phyloP scores from a whole-genome alignment of 2,113 vertebrate species.

The Nanorana parkeri region DNA sequence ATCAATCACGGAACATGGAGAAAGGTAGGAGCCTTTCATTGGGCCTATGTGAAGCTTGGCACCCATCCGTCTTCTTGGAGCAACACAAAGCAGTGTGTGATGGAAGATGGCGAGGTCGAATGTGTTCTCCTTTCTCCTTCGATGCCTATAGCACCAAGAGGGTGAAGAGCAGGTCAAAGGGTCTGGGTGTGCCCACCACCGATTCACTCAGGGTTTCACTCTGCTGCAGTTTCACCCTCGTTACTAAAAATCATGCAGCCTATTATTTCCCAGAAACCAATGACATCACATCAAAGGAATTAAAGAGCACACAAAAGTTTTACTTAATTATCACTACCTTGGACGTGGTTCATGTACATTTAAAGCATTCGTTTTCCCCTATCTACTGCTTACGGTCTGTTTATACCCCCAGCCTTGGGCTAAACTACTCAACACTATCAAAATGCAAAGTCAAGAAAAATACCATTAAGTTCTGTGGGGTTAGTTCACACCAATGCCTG shows the following conservation, averaged over 20 bases:
- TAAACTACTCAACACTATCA: no score
- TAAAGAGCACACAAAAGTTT: no score
- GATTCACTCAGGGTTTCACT: not conserved
- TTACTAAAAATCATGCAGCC: not conserved
- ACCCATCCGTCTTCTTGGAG: slow-evolving; percentile 49
- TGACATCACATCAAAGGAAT: no score
- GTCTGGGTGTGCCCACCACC: not conserved
- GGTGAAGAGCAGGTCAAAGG: slow-evolving; percentile 48
- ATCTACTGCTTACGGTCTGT: no score
- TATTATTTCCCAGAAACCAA: no score
- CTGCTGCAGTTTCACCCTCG: not conserved
- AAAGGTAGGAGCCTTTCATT: slow-evolving; percentile 52
- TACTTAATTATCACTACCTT: no score
- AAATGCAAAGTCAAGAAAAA: no score
- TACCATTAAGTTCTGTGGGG: no score
- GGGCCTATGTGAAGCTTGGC: slow-evolving; percentile 48
- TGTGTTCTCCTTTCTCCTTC: slow-evolving; percentile 45
- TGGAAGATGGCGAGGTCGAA: slow-evolving; percentile 51
- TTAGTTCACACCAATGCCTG: no score
- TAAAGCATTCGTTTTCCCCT: no score
- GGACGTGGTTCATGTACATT: no score
- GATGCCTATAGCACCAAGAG: slow-evolving; percentile 37
- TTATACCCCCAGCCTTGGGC: no score
- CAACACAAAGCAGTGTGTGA: slow-evolving; percentile 51
- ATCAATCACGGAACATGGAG: slow-evolving; percentile 51